Base-by-base conservation (phyloP, 2,797 vertebrate species). In the Alfaro cultratus region DNA sequence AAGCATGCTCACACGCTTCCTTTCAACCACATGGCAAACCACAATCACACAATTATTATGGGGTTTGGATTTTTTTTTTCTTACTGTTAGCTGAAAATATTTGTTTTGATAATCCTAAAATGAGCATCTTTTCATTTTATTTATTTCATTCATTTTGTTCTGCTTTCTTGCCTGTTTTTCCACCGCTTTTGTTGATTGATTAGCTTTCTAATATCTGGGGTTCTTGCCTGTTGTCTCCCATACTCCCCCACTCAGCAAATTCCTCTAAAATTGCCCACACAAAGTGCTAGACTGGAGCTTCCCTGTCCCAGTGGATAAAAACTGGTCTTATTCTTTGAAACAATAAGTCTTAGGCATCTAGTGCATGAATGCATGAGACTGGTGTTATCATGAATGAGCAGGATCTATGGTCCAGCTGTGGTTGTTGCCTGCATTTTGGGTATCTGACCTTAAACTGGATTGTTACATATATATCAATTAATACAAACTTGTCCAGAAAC, bases 71-170 rank as follows among this genome's bases (percentile, higher is more conserved):
- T 29, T n/a, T 29, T 29, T n/a, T 29, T 79, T 31, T 57, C 76
- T 84, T 76, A 26, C 85, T 87, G 88, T 78, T 91, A 88, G 83
- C 84, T 87, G 90, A 81, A 89, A 73, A 77, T 82, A 80, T 92
- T 86, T 93, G 85, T 93, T 89, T 91, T 93, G 80, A 88, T 89
- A 29, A 92, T 89, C 86, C 77, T 81, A 87, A 85, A 87, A 83
- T 47, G 82, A 93, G 86, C 92, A 86, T 88, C 80, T 74, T 87
- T 90, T 89, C 81, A 76, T 82, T 84, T 86, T 87, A 93, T 95
- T 94, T 94, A 91, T 94, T 93, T 90, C 64, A 51, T 76, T 53
- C 87, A 83, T 79, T 86, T 76, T 79, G 77, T 71, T 72, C 84
- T 71, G 41, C 0, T 36, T 82, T 71, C 26, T 29, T 36, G 78